Conservation (phyloP, 1,140 invertebrate species). For the Drosophila subpulchrella region DNA sequence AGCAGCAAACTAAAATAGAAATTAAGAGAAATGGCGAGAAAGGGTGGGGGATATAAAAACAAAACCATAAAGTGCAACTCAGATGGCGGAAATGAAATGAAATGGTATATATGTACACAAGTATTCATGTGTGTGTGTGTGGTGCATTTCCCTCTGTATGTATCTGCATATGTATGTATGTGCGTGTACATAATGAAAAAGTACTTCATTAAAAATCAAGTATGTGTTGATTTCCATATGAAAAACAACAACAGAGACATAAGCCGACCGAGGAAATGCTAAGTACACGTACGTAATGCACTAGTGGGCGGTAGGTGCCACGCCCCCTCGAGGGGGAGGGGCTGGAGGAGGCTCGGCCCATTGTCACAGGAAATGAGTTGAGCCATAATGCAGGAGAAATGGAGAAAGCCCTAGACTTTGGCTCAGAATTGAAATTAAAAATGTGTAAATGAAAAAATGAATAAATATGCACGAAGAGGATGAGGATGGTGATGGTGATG, state of each 20-base stretch:
- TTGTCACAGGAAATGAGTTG: slow-evolving; percentile 71
- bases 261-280: slow-evolving; percentile 68
- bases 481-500: background rate
- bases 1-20: slow-evolving; percentile 75
- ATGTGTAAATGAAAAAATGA: slow-evolving; percentile 80
- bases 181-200: slow-evolving; percentile 68
- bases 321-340: slow-evolving; percentile 8
- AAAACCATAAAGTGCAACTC: slow-evolving; percentile 55
- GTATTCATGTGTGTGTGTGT: slow-evolving; percentile 18
- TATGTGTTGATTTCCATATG: slow-evolving; percentile 79
- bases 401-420: slow-evolving; percentile 54
- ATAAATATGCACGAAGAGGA: slow-evolving; percentile 66
- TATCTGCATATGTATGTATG: slow-evolving; percentile 12
- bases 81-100: slow-evolving; percentile 74
- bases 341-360: slow-evolving; percentile 14
- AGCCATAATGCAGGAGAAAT: slow-evolving; percentile 36
- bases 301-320: slow-evolving; percentile 6
- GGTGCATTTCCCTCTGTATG: background rate
- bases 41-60: slow-evolving; percentile 18
- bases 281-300: slow-evolving; percentile 65
- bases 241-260: slow-evolving; percentile 50
- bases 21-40: slow-evolving; percentile 63
- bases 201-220: slow-evolving; percentile 81
- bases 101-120: slow-evolving; percentile 61
- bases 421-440: slow-evolving; percentile 75